Evolutionary conservation across 2,888 invertebrate genomes (phyloP).

Genomic region (Alcis repandata): DNA sequence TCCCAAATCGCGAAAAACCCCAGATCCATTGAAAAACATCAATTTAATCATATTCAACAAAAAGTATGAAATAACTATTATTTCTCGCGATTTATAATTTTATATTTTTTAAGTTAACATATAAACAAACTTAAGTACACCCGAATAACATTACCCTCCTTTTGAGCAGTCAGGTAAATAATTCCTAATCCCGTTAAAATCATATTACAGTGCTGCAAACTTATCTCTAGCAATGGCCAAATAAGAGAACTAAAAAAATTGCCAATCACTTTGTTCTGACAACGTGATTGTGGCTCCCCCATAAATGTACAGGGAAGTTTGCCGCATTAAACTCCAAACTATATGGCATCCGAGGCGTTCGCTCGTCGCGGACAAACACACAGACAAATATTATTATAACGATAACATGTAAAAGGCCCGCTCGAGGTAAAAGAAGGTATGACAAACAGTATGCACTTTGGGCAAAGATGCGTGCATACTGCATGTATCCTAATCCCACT

Average conservation of each 20-base stretch:
- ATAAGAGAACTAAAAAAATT: background rate
- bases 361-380: conserved; percentile 40
- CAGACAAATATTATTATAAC: conserved; percentile 66
- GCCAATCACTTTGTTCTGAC: background rate
- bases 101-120: no score
- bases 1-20: no score
- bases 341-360: conserved; percentile 22
- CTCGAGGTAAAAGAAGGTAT: conserved; percentile 42
- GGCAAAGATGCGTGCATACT: background rate
- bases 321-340: conserved; percentile 2
- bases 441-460: background rate
- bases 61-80: no score
- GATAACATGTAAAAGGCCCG: conserved; percentile 71
- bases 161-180: no score
- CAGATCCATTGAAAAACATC: no score
- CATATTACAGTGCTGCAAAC: background rate
- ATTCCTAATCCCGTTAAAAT: background rate
- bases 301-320: background rate
- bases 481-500: no score
- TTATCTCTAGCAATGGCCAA: background rate
- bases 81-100: no score
- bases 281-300: background rate
- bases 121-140: no score
- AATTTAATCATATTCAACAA: no score
- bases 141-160: no score